Conservation (phyloP, 2,888 invertebrate genomes). For the Plagiodera versicolora region DNA sequence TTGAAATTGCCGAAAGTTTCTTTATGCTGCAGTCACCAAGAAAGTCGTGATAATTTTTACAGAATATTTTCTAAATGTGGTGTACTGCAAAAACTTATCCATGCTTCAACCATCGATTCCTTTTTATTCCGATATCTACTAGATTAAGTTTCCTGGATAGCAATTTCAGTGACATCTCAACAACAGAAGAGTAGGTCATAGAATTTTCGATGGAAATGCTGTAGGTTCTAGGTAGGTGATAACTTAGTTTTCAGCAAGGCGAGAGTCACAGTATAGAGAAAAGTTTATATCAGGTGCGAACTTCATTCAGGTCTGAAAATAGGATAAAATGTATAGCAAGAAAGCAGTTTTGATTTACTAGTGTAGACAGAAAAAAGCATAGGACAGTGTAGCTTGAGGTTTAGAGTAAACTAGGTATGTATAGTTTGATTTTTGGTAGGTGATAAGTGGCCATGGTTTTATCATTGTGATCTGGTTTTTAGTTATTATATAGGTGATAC, state of each 20-base stretch:
- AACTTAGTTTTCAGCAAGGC: slow-evolving; percentile 9
- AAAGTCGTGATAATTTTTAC: too few relatives aligned
- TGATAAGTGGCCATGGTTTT: slow-evolving; percentile 12
- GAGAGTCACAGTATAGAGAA: slow-evolving; percentile 2
- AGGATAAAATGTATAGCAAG: slow-evolving; percentile 29
- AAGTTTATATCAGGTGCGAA: slow-evolving; percentile 17
- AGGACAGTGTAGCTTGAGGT: slow-evolving; percentile 27
- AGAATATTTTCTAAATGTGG: too few relatives aligned
- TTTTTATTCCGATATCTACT: background rate
- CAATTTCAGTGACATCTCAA: slow-evolving; percentile 5
- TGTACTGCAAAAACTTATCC: too few relatives aligned
- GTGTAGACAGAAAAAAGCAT: slow-evolving; percentile 29
- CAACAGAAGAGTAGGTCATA: slow-evolving; percentile 14
- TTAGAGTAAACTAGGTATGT: slow-evolving; percentile 35
- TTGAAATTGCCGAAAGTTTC: too few relatives aligned
- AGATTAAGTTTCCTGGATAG: background rate
- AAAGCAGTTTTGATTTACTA: slow-evolving; percentile 17
- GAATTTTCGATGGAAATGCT: background rate
- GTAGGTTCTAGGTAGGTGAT: slow-evolving; percentile 3
- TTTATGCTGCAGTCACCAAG: too few relatives aligned
- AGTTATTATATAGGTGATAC: background rate
- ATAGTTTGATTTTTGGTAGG: slow-evolving; percentile 36
- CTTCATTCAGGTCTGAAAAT: slow-evolving; percentile 33
- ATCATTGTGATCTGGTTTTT: background rate
- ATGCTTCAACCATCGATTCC: background rate